Evolutionary conservation across 2,113 vertebrate genomes (phyloP), one percentile per base, ranked within the genome.

Genomic region (Hemicordylus capensis): DNA sequence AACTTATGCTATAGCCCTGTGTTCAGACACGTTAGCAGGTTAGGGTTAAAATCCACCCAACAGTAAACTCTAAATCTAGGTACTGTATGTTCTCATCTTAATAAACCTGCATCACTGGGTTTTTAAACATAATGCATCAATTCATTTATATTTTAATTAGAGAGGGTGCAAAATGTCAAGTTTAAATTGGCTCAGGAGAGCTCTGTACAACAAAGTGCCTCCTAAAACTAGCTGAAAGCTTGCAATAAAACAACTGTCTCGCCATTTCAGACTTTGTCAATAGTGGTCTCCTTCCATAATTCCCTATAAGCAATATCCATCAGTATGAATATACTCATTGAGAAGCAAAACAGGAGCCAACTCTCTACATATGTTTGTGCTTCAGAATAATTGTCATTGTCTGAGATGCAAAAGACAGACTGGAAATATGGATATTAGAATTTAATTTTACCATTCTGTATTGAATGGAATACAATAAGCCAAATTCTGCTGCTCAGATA

Each of bases 61-160:
- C 61, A 75, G 34, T 82, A 92, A 95, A 92, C 79, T 91, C 87
- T 81, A 34, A 56, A 77, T 91, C 86, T 93, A 91, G 80, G 81
- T 94, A n/a, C n/a, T n/a, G n/a, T n/a, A 92, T 87, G 39, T 92
- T 91, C 95, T 95, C 85, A 63, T 94, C 88, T 92, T 95, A 96
- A 95, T 96, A 96, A 96, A 95, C 88, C 88, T 89, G 26, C 78
- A 77, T 94, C 94, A 93, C 94, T 51, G 88, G 58, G 79, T 92
- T 92, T 95, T 94, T 86, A 94, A 89, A 90, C 85, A 94, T 93
- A 94, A 95, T 92, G 92, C 88, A 93, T 93, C 17, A 72, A 77
- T 95, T 96, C 90, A 96, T 97, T 96, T 96, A 88, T 94, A 97
- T 97, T 94, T 93, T 97, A 95, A 96, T 96, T 96, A 93, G 34